These are phyloP conservation scores for Sebastes oblongus DNA, from an alignment of 2,797 vertebrate genomes.

Conservation along the genomic window DNA sequence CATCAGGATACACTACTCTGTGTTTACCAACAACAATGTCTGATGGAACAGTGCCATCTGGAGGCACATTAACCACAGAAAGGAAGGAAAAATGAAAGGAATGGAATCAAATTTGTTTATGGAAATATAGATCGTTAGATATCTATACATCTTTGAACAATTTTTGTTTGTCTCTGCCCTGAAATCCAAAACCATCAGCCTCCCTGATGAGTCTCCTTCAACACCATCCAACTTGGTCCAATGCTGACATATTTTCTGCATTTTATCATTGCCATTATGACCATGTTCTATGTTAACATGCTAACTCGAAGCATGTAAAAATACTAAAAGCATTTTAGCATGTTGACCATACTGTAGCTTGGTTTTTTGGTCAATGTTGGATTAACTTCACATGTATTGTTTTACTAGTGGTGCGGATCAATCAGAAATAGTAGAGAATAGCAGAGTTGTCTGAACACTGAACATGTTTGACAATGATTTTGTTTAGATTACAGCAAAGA, in stretches of 20 bases:
- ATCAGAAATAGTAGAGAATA: not conserved
- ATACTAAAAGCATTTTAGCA: not conserved
- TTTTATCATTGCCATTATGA: not conserved
- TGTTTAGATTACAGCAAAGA: not conserved
- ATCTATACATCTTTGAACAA: not conserved
- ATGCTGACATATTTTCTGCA: not conserved
- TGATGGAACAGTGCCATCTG: slow-evolving; percentile 21
- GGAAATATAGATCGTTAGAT: not conserved
- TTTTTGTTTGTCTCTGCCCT: not conserved
- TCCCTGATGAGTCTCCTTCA: not conserved
- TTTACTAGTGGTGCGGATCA: not conserved
- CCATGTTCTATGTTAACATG: not conserved
- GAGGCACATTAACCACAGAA: not conserved
- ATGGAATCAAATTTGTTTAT: not conserved
- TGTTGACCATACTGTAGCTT: not conserved
- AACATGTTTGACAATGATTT: not conserved
- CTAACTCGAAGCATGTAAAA: not conserved
- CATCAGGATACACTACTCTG: not conserved
- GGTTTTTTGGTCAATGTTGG: not conserved
- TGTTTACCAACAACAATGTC: not conserved
- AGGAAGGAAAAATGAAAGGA: not conserved
- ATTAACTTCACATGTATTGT: not conserved
- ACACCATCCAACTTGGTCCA: not conserved
- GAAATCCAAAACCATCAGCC: not conserved
- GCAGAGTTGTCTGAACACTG: not conserved